Conservation (phyloP, 2,888 invertebrate species). For the Cerastoderma edule region DNA sequence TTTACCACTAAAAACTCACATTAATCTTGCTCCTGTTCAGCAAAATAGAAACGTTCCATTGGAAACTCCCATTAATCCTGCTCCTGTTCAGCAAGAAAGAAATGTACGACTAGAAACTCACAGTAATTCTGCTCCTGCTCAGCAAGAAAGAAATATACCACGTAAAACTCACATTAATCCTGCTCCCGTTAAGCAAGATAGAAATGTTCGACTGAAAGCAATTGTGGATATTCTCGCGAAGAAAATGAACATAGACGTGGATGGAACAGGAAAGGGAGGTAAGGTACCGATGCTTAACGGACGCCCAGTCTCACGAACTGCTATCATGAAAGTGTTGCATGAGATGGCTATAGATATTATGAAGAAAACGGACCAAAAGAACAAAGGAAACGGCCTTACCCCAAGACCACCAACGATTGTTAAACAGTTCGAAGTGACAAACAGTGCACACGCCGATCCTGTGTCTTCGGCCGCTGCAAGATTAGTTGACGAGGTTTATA, state of each 20-base stretch:
- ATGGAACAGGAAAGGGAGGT: background rate
- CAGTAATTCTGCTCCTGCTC: background rate
- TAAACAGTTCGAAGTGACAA: no score
- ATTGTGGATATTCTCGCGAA: constrained; percentile 21
- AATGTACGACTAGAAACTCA: background rate
- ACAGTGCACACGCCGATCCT: background rate
- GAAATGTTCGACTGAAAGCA: background rate
- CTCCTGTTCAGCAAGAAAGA: background rate
- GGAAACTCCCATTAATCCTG: background rate
- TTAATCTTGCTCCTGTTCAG: background rate
- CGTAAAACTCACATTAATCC: no score
- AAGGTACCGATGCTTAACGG: constrained; percentile 13
- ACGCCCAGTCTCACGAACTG: constrained; percentile 20
- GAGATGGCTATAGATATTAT: constrained; percentile 26
- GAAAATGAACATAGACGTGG: constrained; percentile 17
- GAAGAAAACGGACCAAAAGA: background rate
- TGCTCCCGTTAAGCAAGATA: background rate
- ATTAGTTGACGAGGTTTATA: background rate
- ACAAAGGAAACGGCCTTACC: background rate
- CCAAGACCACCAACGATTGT: no score
- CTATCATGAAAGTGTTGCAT: constrained; percentile 24
- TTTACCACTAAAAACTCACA: no score
- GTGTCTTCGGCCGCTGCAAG: background rate
- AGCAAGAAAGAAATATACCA: background rate
- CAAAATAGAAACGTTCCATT: background rate